These are phyloP conservation scores for Tenrec ecaudatus DNA, from an alignment of 2,113 vertebrate genomes.

Conservation along the genomic window DNA sequence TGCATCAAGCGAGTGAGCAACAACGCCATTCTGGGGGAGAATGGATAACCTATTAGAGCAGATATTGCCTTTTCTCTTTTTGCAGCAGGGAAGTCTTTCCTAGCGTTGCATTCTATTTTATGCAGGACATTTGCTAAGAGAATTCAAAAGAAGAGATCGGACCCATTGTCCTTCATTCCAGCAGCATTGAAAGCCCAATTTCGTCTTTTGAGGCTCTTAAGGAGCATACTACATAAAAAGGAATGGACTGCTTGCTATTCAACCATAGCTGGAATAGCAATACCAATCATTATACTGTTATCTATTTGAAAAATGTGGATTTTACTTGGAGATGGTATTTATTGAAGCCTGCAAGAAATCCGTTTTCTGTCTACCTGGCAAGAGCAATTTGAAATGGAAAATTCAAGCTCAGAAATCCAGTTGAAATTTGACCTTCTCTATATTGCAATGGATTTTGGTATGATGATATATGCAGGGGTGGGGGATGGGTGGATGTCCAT, in stretches of 20 bases:
- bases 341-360: constrained; percentile 78
- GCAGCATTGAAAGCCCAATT: constrained; percentile 79
- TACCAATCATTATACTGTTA: constrained; percentile 83
- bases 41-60: constrained; percentile 74
- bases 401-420: constrained; percentile 83
- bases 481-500: constrained; percentile 47
- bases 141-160: constrained; percentile 78
- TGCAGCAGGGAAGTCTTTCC: constrained; percentile 22
- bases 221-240: constrained; percentile 75
- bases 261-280: constrained; percentile 77
- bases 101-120: constrained; percentile 74
- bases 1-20: constrained; percentile 64
- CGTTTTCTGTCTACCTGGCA: constrained; percentile 82
- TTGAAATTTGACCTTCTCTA: constrained; percentile 83
- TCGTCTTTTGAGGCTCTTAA: constrained; percentile 79
- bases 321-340: constrained; percentile 75
- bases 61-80: constrained; percentile 53
- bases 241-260: constrained; percentile 81
- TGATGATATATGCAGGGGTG: constrained; percentile 75
- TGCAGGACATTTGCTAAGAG: constrained; percentile 79
- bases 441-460: constrained; percentile 80
- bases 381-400: constrained; percentile 80
- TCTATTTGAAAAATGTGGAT: constrained; percentile 79
- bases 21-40: constrained; percentile 62
- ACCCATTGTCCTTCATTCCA: constrained; percentile 80